Percentiles rank a stretch among this genome's conserved stretches.
These are phyloP conservation scores for Musca domestica DNA, from an alignment of 1,140 invertebrate species.

Conservation along the genomic window DNA sequence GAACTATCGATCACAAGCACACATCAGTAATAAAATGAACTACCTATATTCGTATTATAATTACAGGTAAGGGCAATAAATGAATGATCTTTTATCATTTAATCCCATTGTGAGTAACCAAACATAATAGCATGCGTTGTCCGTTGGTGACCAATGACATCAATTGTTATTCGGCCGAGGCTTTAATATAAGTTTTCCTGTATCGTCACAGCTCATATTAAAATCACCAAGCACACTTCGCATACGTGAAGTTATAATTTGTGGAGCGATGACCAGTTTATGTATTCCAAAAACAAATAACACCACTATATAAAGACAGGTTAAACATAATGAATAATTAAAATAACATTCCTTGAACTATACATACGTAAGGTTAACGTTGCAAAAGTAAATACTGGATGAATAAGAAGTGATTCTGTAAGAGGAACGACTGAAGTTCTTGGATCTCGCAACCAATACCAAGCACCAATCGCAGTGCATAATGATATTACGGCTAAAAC, in stretches of 20 bases:
- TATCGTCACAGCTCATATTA: conserved; percentile 98
- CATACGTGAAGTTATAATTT: conserved; percentile 90
- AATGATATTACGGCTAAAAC: conserved; percentile 79
- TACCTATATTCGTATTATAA: too few species aligned
- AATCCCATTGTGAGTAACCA: too few species aligned
- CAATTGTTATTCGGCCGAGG: conserved; percentile 65
- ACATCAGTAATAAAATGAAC: not conserved
- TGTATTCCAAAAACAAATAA: conserved; percentile 91
- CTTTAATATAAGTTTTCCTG: conserved; percentile 85
- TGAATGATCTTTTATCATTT: too few species aligned
- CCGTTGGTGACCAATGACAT: not conserved
- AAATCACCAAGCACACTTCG: conserved; percentile 88
- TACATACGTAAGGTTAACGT: conserved; percentile 74
- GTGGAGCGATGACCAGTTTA: conserved; percentile 91
- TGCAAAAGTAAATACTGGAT: conserved; percentile 94
- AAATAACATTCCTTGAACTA: not conserved
- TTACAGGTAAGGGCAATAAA: too few species aligned
- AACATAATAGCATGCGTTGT: not conserved
- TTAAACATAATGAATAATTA: conserved; percentile 11
- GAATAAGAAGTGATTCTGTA: conserved; percentile 87
- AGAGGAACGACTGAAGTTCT: conserved; percentile 83
- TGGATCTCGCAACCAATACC: conserved; percentile 92
- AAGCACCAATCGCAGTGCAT: conserved; percentile 87
- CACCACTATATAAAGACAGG: conserved; percentile 64
- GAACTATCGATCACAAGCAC: too few species aligned